A percentile compares a stretch with the other conserved stretches of the same genome.
These are phyloP conservation scores for Botrylloides violaceus DNA, from an alignment of 23 tunicate species.

Conservation along the genomic window DNA sequence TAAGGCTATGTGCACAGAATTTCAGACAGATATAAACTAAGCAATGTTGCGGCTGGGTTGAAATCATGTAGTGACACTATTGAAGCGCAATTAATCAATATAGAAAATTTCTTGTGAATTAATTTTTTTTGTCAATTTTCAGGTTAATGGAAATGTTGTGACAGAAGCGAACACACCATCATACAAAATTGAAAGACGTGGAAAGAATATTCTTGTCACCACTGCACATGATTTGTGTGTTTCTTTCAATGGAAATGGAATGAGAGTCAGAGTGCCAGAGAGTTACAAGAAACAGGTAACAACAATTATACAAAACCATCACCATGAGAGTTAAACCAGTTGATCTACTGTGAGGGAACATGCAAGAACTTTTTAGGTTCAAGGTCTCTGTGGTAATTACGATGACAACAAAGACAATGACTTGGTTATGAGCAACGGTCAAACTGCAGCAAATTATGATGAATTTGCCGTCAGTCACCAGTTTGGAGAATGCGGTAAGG, in stretches of 20 bases:
- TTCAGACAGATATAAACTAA: too few species aligned
- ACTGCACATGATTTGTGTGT: constrained; percentile 37
- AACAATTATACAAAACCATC: background rate
- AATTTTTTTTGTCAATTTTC: too few species aligned
- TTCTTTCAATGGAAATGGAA: constrained; percentile 63
- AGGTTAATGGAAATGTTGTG: constrained; percentile 46
- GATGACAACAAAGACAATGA: constrained; percentile 13
- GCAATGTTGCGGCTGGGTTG: too few species aligned
- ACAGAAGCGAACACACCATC: constrained; percentile 6
- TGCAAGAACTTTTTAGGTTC: background rate
- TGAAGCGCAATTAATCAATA: too few species aligned
- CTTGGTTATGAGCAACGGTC: constrained; percentile 14
- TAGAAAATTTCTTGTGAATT: too few species aligned
- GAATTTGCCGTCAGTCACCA: constrained; percentile 15
- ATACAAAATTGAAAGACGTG: constrained; percentile 12
- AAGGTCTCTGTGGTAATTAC: constrained; percentile 16
- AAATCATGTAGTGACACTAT: too few species aligned
- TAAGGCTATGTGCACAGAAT: too few species aligned
- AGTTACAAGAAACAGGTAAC: constrained; percentile 43
- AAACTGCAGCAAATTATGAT: background rate
- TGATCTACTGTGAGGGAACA: background rate
- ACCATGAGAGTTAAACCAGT: background rate
- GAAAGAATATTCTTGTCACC: constrained; percentile 22
- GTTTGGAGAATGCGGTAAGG: constrained; percentile 9
- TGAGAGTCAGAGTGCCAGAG: constrained; percentile 40